Percentiles rank a stretch among this genome's conserved stretches.
These are phyloP conservation scores for Oxytorus armatus DNA, from an alignment of 2,888 invertebrate genomes.

Conservation along the genomic window DNA sequence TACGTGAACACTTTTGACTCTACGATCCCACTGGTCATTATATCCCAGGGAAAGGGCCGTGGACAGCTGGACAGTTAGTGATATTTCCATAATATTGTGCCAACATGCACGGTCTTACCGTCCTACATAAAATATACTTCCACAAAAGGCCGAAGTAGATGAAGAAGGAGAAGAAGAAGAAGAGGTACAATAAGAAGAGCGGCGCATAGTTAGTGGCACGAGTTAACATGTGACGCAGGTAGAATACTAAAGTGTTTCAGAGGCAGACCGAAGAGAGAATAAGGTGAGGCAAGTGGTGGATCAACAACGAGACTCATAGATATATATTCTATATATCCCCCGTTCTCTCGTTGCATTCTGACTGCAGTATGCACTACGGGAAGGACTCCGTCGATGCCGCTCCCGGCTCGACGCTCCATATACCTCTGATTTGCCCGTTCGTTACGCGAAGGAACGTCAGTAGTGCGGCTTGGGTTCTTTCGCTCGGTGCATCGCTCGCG, in stretches of 20 bases:
- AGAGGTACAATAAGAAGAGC: slow-evolving; percentile 68
- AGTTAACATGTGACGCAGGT: slow-evolving; percentile 81
- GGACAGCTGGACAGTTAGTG: slow-evolving; percentile 44
- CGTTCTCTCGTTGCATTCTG: slow-evolving; percentile 65
- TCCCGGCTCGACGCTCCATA: slow-evolving; percentile 59
- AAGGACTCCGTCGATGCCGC: slow-evolving; percentile 59
- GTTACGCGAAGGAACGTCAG: slow-evolving; percentile 61
- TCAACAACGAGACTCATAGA: slow-evolving; percentile 63
- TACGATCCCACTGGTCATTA: slow-evolving; percentile 71
- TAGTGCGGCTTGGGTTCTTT: slow-evolving; percentile 65
- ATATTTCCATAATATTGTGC: slow-evolving; percentile 67
- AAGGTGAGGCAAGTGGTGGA: slow-evolving; percentile 62
- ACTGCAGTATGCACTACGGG: slow-evolving; percentile 50
- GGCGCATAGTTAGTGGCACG: slow-evolving; percentile 80
- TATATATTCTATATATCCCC: slow-evolving; percentile 5
- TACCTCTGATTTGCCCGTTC: slow-evolving; percentile 66
- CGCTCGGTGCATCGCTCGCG: slow-evolving; percentile 46
- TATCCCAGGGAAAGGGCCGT: slow-evolving; percentile 43
- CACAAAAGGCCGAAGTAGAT: slow-evolving; percentile 48
- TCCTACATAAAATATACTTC: slow-evolving; percentile 17
- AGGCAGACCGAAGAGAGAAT: slow-evolving; percentile 48
- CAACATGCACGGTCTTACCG: slow-evolving; percentile 44
- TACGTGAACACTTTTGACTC: slow-evolving; percentile 67
- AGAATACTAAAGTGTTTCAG: slow-evolving; percentile 79
- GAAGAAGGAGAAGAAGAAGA: slow-evolving; percentile 41